Evolutionary conservation across 2,888 invertebrate species (phyloP).

Genomic region (Trilocha varians): DNA sequence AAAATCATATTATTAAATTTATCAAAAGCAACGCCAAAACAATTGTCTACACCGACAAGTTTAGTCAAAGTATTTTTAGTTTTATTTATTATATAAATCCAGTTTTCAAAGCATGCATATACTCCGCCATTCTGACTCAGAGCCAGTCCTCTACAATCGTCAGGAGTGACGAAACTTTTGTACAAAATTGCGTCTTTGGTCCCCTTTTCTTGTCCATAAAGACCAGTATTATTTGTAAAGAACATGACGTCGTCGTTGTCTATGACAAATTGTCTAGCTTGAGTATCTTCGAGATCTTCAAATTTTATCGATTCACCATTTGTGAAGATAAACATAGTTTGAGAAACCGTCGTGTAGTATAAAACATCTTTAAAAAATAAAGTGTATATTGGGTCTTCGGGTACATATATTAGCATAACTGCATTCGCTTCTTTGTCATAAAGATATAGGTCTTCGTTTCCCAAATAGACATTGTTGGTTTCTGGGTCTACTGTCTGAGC

Average conservation of each 20-base stretch:
- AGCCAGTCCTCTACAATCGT: constrained; percentile 39
- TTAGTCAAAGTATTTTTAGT: constrained; percentile 23
- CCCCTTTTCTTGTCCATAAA: constrained; percentile 41
- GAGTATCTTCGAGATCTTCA: constrained; percentile 47
- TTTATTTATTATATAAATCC: constrained; percentile 39
- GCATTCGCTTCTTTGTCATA: constrained; percentile 34
- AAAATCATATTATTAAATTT: constrained; percentile 47
- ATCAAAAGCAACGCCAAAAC: constrained; percentile 51
- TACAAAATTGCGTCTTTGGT: constrained; percentile 33
- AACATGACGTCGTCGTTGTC: constrained; percentile 40
- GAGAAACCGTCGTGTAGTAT: constrained; percentile 40
- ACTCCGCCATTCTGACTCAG: constrained; percentile 36
- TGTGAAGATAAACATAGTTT: constrained; percentile 34
- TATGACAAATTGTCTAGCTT: constrained; percentile 46
- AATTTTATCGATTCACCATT: constrained; percentile 32
- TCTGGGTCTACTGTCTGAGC: constrained; percentile 43
- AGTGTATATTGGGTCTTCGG: constrained; percentile 39
- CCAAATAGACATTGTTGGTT: constrained; percentile 41
- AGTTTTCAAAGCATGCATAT: constrained; percentile 36
- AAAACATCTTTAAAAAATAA: constrained; percentile 42
- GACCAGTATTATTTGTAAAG: constrained; percentile 43
- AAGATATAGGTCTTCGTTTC: constrained; percentile 46
- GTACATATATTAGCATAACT: constrained; percentile 30
- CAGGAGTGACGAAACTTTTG: constrained; percentile 14
- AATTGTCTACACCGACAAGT: constrained; percentile 32